Conservation (phyloP, 2,797 vertebrate genomes). For the Catharus ustulatus region DNA sequence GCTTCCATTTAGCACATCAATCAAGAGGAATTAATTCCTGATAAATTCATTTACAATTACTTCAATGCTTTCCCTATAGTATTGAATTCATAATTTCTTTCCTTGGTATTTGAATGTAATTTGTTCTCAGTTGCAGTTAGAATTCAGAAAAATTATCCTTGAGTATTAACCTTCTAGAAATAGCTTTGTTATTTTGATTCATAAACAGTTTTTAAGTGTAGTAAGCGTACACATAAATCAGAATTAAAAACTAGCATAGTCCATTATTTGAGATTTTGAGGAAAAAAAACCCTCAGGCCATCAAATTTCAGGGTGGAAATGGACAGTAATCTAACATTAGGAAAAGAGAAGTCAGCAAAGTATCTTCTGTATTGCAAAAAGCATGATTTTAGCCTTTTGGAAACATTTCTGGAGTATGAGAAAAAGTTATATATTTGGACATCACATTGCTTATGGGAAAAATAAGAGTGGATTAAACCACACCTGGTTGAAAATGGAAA, state of each 20-base stretch:
- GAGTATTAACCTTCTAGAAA: neutral
- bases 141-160: neutral
- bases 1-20: neutral
- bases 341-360: neutral
- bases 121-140: neutral
- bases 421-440: slow-evolving; percentile 25
- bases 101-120: neutral
- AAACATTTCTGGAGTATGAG: slow-evolving; percentile 9
- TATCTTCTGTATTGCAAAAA: neutral
- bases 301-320: neutral
- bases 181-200: neutral
- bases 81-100: neutral
- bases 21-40: neutral
- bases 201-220: neutral
- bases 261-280: neutral
- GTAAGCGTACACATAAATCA: neutral
- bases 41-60: neutral
- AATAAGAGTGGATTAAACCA: slow-evolving; percentile 72
- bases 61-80: neutral
- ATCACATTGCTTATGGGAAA: slow-evolving; percentile 67
- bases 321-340: neutral
- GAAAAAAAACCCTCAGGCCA: neutral
- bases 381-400: neutral
- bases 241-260: neutral
- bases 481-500: slow-evolving; percentile 68